Evolutionary conservation across 1,140 invertebrate species (phyloP).

Genomic region (Drosophila erecta): DNA sequence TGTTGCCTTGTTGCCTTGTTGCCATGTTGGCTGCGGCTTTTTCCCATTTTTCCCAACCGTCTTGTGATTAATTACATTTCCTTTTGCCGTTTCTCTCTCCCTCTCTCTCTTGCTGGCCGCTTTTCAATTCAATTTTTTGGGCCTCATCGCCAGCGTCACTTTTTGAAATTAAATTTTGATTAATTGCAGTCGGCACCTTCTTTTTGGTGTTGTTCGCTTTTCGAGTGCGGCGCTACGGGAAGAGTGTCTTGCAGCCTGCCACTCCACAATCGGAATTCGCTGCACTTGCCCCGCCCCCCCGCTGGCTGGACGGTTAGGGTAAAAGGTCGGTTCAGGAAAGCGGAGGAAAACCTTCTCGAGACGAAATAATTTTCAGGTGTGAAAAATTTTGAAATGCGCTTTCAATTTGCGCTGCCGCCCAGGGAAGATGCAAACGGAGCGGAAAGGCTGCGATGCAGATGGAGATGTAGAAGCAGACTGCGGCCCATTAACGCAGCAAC

Average conservation of each 20-base stretch:
- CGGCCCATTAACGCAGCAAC: constrained; percentile 79
- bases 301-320: constrained; percentile 23
- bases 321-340: neutral
- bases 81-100: constrained; percentile 55
- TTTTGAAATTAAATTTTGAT: constrained; percentile 81
- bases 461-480: constrained; percentile 22
- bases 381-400: constrained; percentile 81
- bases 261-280: constrained; percentile 54
- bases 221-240: constrained; percentile 69
- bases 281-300: constrained; percentile 63
- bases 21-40: constrained; percentile 15
- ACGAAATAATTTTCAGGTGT: constrained; percentile 82
- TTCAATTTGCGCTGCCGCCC: constrained; percentile 75
- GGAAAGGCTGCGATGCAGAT: constrained; percentile 1
- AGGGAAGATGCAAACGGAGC: neutral
- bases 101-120: constrained; percentile 36
- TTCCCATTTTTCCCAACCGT: constrained; percentile 45
- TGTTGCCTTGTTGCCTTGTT: constrained; percentile 14
- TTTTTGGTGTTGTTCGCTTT: constrained; percentile 21
- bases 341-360: constrained; percentile 39
- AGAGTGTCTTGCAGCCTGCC: constrained; percentile 66
- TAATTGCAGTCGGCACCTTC: constrained; percentile 80
- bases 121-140: constrained; percentile 74
- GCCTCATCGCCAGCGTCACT: constrained; percentile 52
- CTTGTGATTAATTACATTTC: constrained; percentile 81